Evolutionary conservation across 2,797 vertebrate genomes (phyloP), one percentile per base, ranked within the genome.

Genomic region (Lemur catta): DNA sequence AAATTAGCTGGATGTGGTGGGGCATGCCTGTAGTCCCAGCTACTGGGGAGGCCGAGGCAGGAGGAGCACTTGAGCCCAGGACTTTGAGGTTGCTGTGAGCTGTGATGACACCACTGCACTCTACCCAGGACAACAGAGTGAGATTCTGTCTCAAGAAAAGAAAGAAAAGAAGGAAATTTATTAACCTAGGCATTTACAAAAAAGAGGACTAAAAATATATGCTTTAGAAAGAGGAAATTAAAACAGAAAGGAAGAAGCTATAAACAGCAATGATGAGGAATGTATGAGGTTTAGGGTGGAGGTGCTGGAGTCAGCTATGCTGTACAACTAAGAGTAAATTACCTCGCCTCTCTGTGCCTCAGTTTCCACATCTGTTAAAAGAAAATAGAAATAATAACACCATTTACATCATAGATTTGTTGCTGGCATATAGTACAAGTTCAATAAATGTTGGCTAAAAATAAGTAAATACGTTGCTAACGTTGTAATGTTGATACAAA

Each of bases 281-380:
- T 24, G 46, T 3, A 15, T 14, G 5, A 11, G 33, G 5, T 52
- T 78, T 7, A 26, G 18, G 20, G 11, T 17, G 0, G 10, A 30
- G 79, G 2, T 22, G 5, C 12, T 41, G 33, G 24, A 35, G 18
- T 41, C 22, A 15, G 30, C 20, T 6, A 0, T 4, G 24, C 50
- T 52, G 46, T 28, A 18, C 30, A 38, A 43, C 48, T 26, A 17
- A 26, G 22, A 72, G 78, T 20, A 38, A 75, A 72, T 55, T 6
- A 55, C 12, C 33, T 10, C 7, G 52, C 43, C 13, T 41, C 48
- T 48, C 74, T 82, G n/a, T 38, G 59, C 65, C 18, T 92, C 46
- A 26, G 33, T 85, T 52, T 76, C 41, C 30, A 78, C 15, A 14
- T 48, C 17, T 20, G 14, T 75, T 67, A 78, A 61, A 46, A 38